Evolutionary conservation across 2,113 vertebrate genomes (phyloP).

Genomic region (Vulpes vulpes): DNA sequence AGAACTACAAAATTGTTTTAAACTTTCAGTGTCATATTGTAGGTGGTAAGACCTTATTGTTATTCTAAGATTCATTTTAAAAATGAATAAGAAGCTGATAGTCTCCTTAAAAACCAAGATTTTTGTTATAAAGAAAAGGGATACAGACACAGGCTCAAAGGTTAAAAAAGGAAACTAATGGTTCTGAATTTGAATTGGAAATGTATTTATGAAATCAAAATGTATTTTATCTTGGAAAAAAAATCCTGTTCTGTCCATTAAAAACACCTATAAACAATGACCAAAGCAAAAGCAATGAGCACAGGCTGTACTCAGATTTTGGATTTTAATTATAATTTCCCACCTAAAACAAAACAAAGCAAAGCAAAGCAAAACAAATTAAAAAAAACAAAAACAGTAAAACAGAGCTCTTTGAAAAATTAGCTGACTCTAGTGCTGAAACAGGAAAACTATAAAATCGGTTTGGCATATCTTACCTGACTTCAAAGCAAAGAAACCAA

Average conservation of each 20-base stretch:
- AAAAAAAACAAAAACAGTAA: background rate
- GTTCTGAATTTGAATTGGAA: background rate
- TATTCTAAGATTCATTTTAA: background rate
- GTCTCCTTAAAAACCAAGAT: background rate
- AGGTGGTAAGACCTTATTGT: background rate
- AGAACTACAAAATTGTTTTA: background rate
- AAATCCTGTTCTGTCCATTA: background rate
- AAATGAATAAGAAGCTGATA: background rate
- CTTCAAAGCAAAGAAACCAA: background rate
- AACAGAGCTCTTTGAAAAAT: background rate
- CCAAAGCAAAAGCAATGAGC: background rate
- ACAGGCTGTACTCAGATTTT: background rate
- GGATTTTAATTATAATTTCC: background rate
- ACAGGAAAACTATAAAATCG: background rate
- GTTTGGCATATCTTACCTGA: background rate
- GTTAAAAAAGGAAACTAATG: background rate
- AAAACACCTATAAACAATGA: background rate
- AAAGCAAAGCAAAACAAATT: background rate
- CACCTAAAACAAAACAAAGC: background rate
- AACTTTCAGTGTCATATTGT: background rate
- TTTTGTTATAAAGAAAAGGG: background rate
- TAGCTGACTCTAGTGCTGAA: background rate
- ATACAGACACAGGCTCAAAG: background rate
- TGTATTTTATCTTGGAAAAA: background rate
- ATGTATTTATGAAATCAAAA: conserved; percentile 4